Evolutionary conservation across 2,888 invertebrate species (phyloP).

Genomic region (Andricus curvator): DNA sequence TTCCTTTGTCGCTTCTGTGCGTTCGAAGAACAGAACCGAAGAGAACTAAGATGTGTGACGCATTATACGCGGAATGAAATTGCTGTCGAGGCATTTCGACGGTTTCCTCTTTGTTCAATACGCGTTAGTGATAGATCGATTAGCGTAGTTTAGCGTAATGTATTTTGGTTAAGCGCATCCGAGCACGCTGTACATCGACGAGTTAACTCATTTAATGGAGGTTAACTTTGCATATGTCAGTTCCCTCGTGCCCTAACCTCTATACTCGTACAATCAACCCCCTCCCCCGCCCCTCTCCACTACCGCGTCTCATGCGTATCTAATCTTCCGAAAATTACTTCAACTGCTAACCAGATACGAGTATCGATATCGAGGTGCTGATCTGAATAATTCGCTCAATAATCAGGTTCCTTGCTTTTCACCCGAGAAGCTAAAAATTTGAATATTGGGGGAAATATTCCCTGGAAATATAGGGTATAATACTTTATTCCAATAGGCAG

Average conservation of each 20-base stretch:
- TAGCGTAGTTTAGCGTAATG: conserved; percentile 66
- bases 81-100: conserved; percentile 31
- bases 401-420: neutral
- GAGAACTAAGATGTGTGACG: conserved; percentile 17
- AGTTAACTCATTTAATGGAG: conserved; percentile 76
- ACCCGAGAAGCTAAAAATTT: too few species aligned
- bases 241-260: conserved; percentile 70
- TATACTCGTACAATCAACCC: conserved; percentile 62
- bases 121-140: conserved; percentile 51
- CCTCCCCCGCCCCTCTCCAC: conserved; percentile 49
- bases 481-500: too few species aligned
- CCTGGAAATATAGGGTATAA: too few species aligned
- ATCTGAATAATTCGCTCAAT: neutral
- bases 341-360: neutral
- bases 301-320: conserved; percentile 29
- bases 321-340: conserved; percentile 55
- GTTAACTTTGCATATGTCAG: conserved; percentile 73
- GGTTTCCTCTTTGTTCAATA: conserved; percentile 41
- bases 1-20: neutral
- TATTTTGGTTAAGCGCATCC: conserved; percentile 74
- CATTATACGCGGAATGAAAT: conserved; percentile 13
- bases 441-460: too few species aligned
- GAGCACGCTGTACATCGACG: conserved; percentile 68
- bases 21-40: conserved; percentile 1
- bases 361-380: neutral